Base-by-base conservation (phyloP, 1,140 invertebrate species). In the Euura lappo region DNA sequence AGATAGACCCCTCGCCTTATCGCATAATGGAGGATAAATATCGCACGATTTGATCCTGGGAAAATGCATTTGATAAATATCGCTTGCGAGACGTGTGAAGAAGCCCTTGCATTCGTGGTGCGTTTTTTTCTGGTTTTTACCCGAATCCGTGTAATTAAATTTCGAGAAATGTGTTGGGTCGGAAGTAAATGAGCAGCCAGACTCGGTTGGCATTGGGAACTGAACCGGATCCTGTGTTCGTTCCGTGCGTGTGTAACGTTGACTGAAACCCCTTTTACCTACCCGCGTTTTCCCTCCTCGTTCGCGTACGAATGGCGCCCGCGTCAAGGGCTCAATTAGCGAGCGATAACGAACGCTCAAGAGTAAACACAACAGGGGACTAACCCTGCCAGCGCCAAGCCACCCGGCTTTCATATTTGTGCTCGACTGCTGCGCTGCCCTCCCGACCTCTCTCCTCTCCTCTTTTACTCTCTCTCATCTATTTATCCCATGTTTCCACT, bases 321-420 rank as follows among this genome's bases (percentile, higher is more conserved):
- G 76, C 79, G 79, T 79, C 79, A 79, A 80, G 79, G 72, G 78
- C 75, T 78, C 79, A 79, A 80, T 80, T 80, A 80, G 77, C 75
- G 78, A 75, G 73, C 78, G 79, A 80, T 80, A 80, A 80, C 79
- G 78, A 80, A 79, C 79, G 77, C 76, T 75, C 75, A 70, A 72
- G 77, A 77, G 78, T 79, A 79, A 80, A 80, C 77, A 79, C 73
- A 70, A 72, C 66, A 68, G 66, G 66, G 66, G 66, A 42, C 44
- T 42, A 68, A 28, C 66, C 66, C 66, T 68, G 13, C 66, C 28
- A 44, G 10, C 13, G 66, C 66, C 66, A 68, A 42, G 44, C 44
- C 66, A 42, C 28, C 28, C 11, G 44, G 66, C 66, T 68, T 68
- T 68, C 13, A 68, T 68, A 68, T 68, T 68, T 68, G 66, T 68